phyloP scores from a whole-genome alignment of 1,140 invertebrate species.

The Achatina immaculata region DNA sequence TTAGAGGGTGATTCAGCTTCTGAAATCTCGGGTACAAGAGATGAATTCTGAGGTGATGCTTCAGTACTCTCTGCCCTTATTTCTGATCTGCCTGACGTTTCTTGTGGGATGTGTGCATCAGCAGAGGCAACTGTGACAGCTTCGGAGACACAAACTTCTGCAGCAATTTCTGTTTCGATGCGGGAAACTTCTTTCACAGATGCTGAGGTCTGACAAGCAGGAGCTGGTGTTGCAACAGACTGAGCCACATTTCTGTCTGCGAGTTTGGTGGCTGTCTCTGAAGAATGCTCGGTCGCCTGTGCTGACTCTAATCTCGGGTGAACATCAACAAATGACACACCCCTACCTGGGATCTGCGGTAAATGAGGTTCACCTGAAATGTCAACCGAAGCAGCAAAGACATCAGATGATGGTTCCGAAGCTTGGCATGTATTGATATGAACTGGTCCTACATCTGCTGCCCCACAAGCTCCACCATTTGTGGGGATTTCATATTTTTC shows the following conservation, averaged over 20 bases:
- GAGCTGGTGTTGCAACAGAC: neutral
- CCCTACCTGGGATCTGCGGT: neutral
- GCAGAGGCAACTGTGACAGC: neutral
- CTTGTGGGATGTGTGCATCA: neutral
- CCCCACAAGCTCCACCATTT: conserved; percentile 18
- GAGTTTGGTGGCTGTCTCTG: neutral
- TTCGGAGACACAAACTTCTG: neutral
- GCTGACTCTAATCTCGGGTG: neutral
- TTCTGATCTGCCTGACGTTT: neutral
- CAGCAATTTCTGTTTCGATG: neutral
- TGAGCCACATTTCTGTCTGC: neutral
- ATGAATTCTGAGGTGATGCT: neutral
- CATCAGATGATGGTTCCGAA: neutral
- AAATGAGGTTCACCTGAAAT: neutral
- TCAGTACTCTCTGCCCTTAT: neutral
- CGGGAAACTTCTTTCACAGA: neutral
- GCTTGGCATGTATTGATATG: neutral
- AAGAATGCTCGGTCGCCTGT: neutral
- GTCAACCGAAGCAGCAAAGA: neutral
- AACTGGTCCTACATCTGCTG: neutral
- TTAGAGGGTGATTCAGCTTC: neutral
- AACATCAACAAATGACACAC: neutral
- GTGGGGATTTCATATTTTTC: neutral
- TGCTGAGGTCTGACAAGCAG: too few relatives aligned
- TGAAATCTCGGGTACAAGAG: neutral